These are phyloP conservation scores for Brachionus manjavacas DNA, from an alignment of 1,140 invertebrate genomes.

Conservation along the genomic window DNA sequence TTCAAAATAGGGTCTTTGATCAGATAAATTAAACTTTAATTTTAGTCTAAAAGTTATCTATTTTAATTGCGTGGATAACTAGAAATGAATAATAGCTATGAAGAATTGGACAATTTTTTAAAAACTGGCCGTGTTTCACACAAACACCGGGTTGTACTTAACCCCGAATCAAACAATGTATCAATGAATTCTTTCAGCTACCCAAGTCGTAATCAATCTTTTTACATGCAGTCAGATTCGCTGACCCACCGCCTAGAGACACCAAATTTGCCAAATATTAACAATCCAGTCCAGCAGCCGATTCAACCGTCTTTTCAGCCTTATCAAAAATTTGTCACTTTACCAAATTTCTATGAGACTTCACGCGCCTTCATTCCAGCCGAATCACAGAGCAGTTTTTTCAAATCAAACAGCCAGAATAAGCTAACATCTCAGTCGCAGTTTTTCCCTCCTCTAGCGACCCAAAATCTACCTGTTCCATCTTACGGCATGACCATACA, in stretches of 20 bases:
- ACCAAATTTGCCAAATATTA: background rate
- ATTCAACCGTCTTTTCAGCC: background rate
- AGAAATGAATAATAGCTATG: constrained; percentile 2
- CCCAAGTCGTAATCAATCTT: background rate
- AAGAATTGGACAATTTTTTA: constrained; percentile 13
- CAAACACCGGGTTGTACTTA: background rate
- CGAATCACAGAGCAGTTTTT: background rate
- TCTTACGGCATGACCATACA: constrained; percentile 17
- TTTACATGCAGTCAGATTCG: background rate
- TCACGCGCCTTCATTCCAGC: background rate
- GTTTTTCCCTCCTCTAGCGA: background rate
- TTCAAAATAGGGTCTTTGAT: too few species aligned
- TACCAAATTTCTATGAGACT: constrained; percentile 20
- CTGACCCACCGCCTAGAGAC: background rate
- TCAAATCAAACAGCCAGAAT: background rate
- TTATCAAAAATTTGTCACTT: constrained; percentile 16
- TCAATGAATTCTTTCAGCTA: background rate
- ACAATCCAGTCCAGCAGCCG: background rate
- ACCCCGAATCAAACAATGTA: background rate
- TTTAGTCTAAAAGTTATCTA: background rate
- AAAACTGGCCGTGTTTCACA: background rate
- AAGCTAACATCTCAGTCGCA: background rate
- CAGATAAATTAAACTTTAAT: too few species aligned
- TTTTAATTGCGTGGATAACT: background rate
- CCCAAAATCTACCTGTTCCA: background rate